Evolutionary conservation across 2,113 vertebrate species (phyloP).

Genomic region (Ancistrus triradiatus): DNA sequence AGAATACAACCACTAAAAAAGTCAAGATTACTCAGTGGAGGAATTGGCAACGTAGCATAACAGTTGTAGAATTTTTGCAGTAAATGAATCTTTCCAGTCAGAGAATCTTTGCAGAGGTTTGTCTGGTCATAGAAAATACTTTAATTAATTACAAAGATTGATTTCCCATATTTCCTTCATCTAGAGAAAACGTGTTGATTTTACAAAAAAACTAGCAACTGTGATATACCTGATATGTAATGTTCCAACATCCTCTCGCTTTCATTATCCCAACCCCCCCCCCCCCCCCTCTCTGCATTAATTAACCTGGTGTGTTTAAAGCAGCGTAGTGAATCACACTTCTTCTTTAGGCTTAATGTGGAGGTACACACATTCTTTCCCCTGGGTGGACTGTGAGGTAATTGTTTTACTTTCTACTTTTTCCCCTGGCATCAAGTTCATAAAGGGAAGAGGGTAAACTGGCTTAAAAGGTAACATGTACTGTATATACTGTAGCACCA

Average conservation of each 20-base stretch:
- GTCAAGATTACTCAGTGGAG: conserved; percentile 8
- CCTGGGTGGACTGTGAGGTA: conserved; percentile 2
- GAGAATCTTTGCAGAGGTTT: background rate
- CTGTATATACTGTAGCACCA: no score
- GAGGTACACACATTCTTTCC: conserved; percentile 1
- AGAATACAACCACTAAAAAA: conserved; percentile 15
- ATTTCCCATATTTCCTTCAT: background rate
- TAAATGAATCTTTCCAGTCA: no score
- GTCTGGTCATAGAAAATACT: conserved; percentile 1
- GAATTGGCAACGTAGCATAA: no score
- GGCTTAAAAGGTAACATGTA: conserved; percentile 8
- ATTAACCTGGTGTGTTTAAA: no score
- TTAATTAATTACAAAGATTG: conserved; percentile 7
- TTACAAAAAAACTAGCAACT: no score
- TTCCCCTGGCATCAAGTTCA: conserved; percentile 4
- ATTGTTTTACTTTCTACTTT: conserved; percentile 4
- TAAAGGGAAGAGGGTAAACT: background rate
- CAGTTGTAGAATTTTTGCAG: no score
- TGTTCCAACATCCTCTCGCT: no score
- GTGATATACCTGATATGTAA: no score
- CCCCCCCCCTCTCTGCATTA: no score
- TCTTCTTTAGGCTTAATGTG: conserved; percentile 2
- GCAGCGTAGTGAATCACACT: background rate
- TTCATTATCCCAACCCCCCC: no score
- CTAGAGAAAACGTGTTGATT: no score